Conservation (phyloP, 2,888 invertebrate genomes). For the Archips xylosteana region DNA sequence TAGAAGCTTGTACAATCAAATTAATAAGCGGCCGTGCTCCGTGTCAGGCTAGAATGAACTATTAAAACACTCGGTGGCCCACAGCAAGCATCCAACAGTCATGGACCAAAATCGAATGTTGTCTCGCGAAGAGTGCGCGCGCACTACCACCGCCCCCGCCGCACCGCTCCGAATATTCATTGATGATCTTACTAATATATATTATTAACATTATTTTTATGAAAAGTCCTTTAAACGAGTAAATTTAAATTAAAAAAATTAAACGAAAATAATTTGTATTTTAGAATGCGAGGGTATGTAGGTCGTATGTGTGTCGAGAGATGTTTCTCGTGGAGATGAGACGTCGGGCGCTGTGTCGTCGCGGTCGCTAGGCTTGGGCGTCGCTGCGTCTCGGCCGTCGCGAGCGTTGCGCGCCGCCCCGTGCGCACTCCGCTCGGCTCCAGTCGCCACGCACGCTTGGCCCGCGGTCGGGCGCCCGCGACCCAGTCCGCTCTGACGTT, state of each 20-base stretch:
- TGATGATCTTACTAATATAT: conserved; percentile 82
- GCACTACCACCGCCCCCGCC: conserved; percentile 68
- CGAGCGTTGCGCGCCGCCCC: conserved; percentile 62
- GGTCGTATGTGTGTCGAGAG: conserved; percentile 16
- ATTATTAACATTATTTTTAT: conserved; percentile 67
- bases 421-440: conserved; percentile 68
- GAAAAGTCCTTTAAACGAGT: conserved; percentile 47
- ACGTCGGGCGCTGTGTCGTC: conserved; percentile 72
- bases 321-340: conserved; percentile 49
- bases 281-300: neutral
- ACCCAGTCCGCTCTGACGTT: conserved; percentile 84
- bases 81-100: conserved; percentile 83
- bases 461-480: conserved; percentile 61
- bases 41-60: conserved; percentile 78
- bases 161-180: conserved; percentile 79
- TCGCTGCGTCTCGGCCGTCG: conserved; percentile 83
- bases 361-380: conserved; percentile 80
- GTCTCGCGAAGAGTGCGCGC: conserved; percentile 81
- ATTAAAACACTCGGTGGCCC: conserved; percentile 81
- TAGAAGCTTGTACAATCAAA: conserved; percentile 46
- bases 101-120: conserved; percentile 86
- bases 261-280: conserved; percentile 38
- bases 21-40: conserved; percentile 62
- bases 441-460: conserved; percentile 76
- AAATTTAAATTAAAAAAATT: conserved; percentile 16